Base-by-base conservation (phyloP, 2,113 vertebrate species). In the Lophochroa leadbeateri region DNA sequence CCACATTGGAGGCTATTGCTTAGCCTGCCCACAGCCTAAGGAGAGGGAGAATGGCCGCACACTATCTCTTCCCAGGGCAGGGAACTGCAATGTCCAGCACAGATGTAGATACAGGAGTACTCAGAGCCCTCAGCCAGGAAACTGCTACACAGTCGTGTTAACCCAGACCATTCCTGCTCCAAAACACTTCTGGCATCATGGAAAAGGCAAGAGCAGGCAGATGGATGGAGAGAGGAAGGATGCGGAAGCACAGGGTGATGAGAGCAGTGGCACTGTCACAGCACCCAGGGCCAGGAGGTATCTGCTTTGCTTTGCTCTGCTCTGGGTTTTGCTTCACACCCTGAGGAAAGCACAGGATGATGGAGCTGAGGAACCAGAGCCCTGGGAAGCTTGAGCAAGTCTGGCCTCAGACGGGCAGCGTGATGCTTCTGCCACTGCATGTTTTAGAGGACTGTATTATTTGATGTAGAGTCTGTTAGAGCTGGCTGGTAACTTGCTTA, bases 401-500 rank as follows among this genome's bases (percentile, higher is more conserved):
- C 50, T 7, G 8, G 39, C 37, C 29, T 17, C 75, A 72, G 44
- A 67, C 44, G 37, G 15, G 47, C n/a, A 35, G 49, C 2, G 0
- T 21, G 80, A 52, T 78, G 90, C 57, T 90, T 93, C 91, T 92
- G 91, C 84, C 84, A 35, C 72, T 74, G 67, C 50, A 12, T 53
- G 28, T 58, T 92, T 50, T 13, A 74, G 75, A 74, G 78, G 81
- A 39, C 39, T 8, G 84, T 60, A 61, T 57, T 70, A 57, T 82
- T 90, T 91, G 93, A 91, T 80, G 70, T 43, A 88, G 86, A 70
- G 81, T 27, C 84, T 41, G 86, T 50, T 50, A 82, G 84, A 44
- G 84, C n/a, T 63, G 89, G 90, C 96, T 75, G 92, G 80, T 76
- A 83, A 90, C 85, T 95, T 43, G 82, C 75, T 82, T 81, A 18